Base-by-base conservation (phyloP, 2,113 vertebrate genomes). In the Quiscalus mexicanus region DNA sequence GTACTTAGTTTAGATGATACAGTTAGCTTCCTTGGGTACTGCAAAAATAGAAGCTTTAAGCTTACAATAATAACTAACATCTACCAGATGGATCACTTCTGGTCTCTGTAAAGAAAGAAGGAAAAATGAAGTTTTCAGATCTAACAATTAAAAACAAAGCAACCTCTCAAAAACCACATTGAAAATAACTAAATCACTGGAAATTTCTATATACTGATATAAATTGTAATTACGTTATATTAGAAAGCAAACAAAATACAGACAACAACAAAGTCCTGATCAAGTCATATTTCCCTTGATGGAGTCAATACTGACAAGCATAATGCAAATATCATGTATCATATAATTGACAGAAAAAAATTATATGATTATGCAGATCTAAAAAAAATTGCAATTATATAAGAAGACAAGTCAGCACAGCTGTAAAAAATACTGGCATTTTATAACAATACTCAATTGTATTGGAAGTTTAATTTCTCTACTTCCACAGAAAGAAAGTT, bases 361-460 rank as follows among this genome's bases (percentile, higher is more conserved):
- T 2, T 0, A 31, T 5, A 18, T 1, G 2, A 31, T 8, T 71
- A 27, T 17, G 20, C 31, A 86, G 24, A 63, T 23, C 39, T 87
- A 42, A 64, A 71, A 71, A 23, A 69, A 86, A 56, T 9, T 21
- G 27, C 25, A 88, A 30, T 50, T 47, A 44, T 39, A n/a, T 1
- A 2, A 17, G 37, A 15, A 84, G 28, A 60, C 15, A 56, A 75
- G 23, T n/a, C 70, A 70, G 69, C 24, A 55, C 6, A 87, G 35
- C 18, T 68, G 25, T 42, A 64, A 69, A 89, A 91, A 71, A 55
- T 19, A 56, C 23, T 50, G 28, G 28, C 9, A 37, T 1, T 0
- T 67, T 44, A 71, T 28, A 71, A 9, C 30, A 59, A 33, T 10
- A 69, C 16, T 37, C 45, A 59, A 4, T 19, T 27, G 27, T 23